Percentiles rank a stretch among this genome's conserved stretches.
Evolutionary conservation across 30 jellyfish, hydroid and myxozoan genomes (phyloP).

Genomic region (Mastigias papua): DNA sequence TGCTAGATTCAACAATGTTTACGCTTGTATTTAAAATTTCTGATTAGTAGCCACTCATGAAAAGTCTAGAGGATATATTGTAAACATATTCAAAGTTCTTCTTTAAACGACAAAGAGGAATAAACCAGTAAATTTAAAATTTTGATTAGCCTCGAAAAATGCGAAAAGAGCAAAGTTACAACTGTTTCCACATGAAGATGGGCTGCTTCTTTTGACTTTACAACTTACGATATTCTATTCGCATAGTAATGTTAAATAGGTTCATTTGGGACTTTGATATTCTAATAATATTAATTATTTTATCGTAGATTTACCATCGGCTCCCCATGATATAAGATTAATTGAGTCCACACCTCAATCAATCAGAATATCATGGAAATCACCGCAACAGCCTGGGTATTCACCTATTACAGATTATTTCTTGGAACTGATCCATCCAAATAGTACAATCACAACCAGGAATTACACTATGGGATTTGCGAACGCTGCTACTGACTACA

Average conservation of each 20-base stretch:
- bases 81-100: too few species aligned
- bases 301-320: neutral
- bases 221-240: too few species aligned
- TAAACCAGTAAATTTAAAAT: too few species aligned
- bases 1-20: too few species aligned
- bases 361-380: neutral
- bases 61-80: too few species aligned
- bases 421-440: neutral
- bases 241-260: neutral
- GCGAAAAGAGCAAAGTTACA: too few species aligned
- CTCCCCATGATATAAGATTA: neutral
- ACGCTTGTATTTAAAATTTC: too few species aligned
- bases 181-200: too few species aligned
- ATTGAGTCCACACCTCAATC: neutral
- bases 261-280: neutral
- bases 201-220: too few species aligned
- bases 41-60: too few species aligned
- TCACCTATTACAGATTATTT: neutral
- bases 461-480: neutral
- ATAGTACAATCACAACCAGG: neutral
- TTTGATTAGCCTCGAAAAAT: too few species aligned
- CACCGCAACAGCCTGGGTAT: neutral
- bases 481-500: neutral
- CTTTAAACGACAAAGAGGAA: too few species aligned
- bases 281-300: neutral